Base-by-base conservation (phyloP, 2,113 vertebrate genomes). In the Zosterops hypoxanthus region DNA sequence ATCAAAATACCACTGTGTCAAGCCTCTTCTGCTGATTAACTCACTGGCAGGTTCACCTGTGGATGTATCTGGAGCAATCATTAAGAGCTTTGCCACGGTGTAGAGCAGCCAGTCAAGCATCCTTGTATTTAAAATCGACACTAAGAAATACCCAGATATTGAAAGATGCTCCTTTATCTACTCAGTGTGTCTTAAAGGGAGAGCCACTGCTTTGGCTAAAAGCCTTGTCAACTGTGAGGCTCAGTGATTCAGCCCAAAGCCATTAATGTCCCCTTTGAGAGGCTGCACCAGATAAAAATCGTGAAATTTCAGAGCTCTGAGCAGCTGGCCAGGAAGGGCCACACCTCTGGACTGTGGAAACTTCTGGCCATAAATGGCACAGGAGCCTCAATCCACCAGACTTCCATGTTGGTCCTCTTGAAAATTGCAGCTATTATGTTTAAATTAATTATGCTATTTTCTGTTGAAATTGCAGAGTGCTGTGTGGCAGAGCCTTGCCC, bases 381-480 rank as follows among this genome's bases (percentile, higher is more conserved):
- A 2, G 52, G n/a, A 75, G 11, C 49, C 53, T 85, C 46, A 34
- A 44, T 47, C 49, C 64, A 8, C 53, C 3, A 39, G 44, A 49
- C 8, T 77, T 92, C 72, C 57, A 3, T 23, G 21, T 55, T 64
- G 69, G 60, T 47, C 41, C 23, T 33, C 61, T 72, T 57, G 81
- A 72, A 95, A 95, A 95, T 72, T 69, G 81, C 79, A 89, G 73
- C 81, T 85, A 89, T 95, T 86, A 72, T 31, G 65, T 55, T 87
- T 78, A 95, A 95, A 91, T 96, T 90, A 97, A 95, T 95, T 56
- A 82, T 23, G 64, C 33, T 72, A 0, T 75, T 91, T 95, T 92
- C 53, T 50, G 36, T 33, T 2, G 25, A 61, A 95, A 91, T 79
- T 87, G 70, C 50, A 57, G 65, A 72, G 73, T 41, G 55, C n/a